Base-by-base conservation (phyloP, 2,113 vertebrate genomes). In the Sorex fumeus region DNA sequence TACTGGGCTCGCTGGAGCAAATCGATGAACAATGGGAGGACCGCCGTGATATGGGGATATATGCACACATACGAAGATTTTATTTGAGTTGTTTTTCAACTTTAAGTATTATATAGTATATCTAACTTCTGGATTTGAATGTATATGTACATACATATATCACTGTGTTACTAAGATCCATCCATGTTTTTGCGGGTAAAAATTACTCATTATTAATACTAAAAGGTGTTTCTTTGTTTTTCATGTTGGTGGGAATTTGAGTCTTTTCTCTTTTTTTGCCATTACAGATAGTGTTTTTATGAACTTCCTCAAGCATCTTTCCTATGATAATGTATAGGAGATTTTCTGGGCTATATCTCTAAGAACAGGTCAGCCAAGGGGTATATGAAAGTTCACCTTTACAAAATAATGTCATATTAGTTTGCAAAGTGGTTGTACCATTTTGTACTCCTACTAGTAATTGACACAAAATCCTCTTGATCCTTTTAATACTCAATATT, bases 81-180 rank as follows among this genome's bases (percentile, higher is more conserved):
- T 91, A 60, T 87, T 36, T 88, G 53, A 50, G 9, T 76, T 76
- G 21, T 60, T 85, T 93, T 67, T 69, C n/a, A 83, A 62, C 57
- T 91, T 84, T 2, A 67, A 67, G 18, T 76, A 78, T 69, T 25
- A 50, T 11, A 79, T n/a, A 25, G 47, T 76, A 0, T 28, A 57
- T 64, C 45, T 70, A 66, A 89, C 40, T 91, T 69, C 43, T 60
- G 28, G 12, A 72, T 3, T 25, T 67, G 8, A 23, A 60, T 60
- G 18, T 53, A 53, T 12, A 60, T 60, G 18, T 60, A 60, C 23
- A 60, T 23, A 21, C 23, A 60, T 60, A 60, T 6, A 60, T n/a
- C n/a, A 43, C 5, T 30, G 8, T 75, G 34, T 88, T 84, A 62
- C 47, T 76, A n/a, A 76, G 43, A 72, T 25, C 19, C 12, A 27